Conservation (phyloP, 1,140 invertebrate genomes). For the Cherax destructor region DNA sequence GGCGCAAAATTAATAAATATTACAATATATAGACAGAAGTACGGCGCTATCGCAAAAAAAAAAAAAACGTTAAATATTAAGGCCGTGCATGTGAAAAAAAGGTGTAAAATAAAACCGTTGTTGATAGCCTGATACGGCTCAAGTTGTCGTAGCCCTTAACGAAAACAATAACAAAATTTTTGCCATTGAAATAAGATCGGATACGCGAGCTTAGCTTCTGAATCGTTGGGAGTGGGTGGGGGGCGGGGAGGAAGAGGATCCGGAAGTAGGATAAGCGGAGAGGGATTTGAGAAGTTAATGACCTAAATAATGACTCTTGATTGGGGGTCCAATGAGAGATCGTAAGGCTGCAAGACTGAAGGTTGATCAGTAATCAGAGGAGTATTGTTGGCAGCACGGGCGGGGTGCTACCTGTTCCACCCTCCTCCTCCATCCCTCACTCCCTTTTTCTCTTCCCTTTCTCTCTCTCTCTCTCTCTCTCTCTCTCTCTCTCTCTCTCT, state of each 20-base stretch:
- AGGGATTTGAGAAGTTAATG: background rate
- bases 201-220: background rate
- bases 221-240: background rate
- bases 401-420: background rate
- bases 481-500: background rate
- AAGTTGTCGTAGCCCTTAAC: background rate
- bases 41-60: too few species aligned
- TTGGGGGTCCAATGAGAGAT: background rate
- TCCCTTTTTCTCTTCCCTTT: background rate
- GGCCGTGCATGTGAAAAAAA: background rate
- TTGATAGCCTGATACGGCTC: background rate
- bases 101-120: background rate
- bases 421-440: background rate
- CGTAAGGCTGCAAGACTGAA: background rate
- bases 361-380: background rate
- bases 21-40: too few species aligned
- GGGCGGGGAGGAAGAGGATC: background rate
- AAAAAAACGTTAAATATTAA: too few species aligned
- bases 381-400: background rate
- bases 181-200: background rate
- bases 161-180: background rate
- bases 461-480: background rate
- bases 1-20: too few species aligned
- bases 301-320: background rate
- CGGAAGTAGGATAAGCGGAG: background rate